Base-by-base conservation (phyloP, 1,140 invertebrate species). In the Pachyrhynchus sulphureomaculatus region DNA sequence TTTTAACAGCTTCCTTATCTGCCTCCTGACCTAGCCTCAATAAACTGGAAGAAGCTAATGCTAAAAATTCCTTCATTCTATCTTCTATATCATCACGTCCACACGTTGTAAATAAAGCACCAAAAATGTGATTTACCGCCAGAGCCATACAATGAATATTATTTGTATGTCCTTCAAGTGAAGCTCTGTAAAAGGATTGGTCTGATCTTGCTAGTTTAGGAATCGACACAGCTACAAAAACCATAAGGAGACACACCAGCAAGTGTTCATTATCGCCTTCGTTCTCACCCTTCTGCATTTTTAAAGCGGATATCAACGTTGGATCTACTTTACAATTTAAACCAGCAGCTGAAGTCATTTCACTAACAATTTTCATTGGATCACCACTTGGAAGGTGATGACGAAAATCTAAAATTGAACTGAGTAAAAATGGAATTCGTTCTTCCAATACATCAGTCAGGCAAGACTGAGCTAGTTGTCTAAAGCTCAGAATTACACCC, bases 81-180 rank as follows among this genome's bases (percentile, higher is more conserved):
- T 97, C 95, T 73, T 97, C 95, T 67, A 97, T 95, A 75, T 99
- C 98, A 18, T 90, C 92, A 71, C 92, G 88, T 2, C 91, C 93
- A 75, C 95, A 95, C 54, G 98, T 91, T 0, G 93, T 95, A 72
- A 99, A 99, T 17, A 99, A 76, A 1, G 96, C 96, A 17, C 92
- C 95, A 73, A 98, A 97, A 56, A 99, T 92, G 68, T 95, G 91
- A 75, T 99, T 99, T 34, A 99, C 91, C 0, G 96, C 96, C 23
- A 92, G 85, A 1, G 95, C 92, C 80, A 99, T 89, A 71, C 96
- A 99, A 75, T 99, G 97, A 62, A 95, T 96, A 76, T 99, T 99
- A 78, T 99, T 99, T 0, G 91, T 86, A 76, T 98, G 95, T 0
- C 93, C 95, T 81, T 97, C 93, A 13, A 98, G 81, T 1, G 92